Evolutionary conservation across 64 coral and sea anemone species (phyloP), one percentile per base, ranked within the genome.

Genomic region (Orbicella faveolata): DNA sequence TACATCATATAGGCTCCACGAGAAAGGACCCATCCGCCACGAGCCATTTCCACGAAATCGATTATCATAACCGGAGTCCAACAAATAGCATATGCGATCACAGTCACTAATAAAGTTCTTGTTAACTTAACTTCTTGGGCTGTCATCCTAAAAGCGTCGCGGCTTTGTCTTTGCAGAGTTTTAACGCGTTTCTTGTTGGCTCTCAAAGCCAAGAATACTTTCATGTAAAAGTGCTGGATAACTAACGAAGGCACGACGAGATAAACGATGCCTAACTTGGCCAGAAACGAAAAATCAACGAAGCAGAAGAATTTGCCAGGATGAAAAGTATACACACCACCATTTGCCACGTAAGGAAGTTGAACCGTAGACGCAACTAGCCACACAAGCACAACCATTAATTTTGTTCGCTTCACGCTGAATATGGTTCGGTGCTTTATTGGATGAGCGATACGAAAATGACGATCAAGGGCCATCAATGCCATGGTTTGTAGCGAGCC

Each of bases 241-340:
- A 70, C 20, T 18, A 86, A 13, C 63, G 70, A 70, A 25, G 83
- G 83, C 12, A 44, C 2, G 20, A 73, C 26, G 37, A 86, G 36
- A 25, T 70, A 86, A 41, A n/a, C 9, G 5, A 70, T 70, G 44
- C 83, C 83, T 2, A 70, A 34, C 21, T 61, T 70, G 11, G 61
- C 70, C 15, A 21, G 35, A 52, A 70, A 51, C 1, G 83, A 72
- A 70, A n/a, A 25, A 9, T 86, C 65, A 14, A 78, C 53, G 33
- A 83, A 92, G 64, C 90, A 92, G 48, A 92, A 75, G 25, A 64
- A 35, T 59, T 92, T 92, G 6, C 90, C 90, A 20, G 75, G 73
- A 63, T 92, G 90, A 78, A 92, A 92, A 37, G 65, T 69, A 30
- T 79, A 92, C 36, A 86, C 33, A 9, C 87, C 20, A 18, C 83